These are phyloP conservation scores for Philypnodon macrostomus DNA, from an alignment of 2,797 vertebrate genomes.

Conservation along the genomic window DNA sequence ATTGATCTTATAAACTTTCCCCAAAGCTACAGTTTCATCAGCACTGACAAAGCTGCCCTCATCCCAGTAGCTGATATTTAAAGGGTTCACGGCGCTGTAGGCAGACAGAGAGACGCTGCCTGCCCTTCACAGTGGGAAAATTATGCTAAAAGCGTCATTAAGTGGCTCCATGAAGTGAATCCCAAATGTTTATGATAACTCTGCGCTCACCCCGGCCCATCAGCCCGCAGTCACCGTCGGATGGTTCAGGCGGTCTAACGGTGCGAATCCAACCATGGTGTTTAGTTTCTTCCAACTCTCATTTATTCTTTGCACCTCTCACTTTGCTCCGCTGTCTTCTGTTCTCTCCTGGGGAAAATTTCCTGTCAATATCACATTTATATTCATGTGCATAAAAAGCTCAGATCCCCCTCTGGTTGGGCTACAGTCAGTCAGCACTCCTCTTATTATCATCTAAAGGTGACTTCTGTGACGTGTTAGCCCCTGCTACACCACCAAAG, in stretches of 20 bases:
- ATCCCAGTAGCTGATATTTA: conserved; percentile 41
- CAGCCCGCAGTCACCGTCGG: conserved; percentile 43
- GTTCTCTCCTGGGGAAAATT: conserved; percentile 50
- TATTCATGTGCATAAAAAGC: conserved; percentile 59
- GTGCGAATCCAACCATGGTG: conserved; percentile 33
- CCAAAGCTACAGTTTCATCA: conserved; percentile 1
- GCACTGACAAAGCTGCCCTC: background rate
- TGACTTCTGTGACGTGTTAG: conserved; percentile 63
- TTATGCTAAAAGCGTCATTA: conserved; percentile 69
- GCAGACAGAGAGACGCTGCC: conserved; percentile 46
- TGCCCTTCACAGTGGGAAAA: conserved; percentile 60
- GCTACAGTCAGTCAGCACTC: conserved; percentile 64
- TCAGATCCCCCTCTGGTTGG: conserved; percentile 48
- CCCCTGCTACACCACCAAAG: conserved; percentile 26
- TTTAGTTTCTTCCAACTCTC: conserved; percentile 29
- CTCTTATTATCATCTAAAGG: conserved; percentile 68
- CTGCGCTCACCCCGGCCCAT: conserved; percentile 39
- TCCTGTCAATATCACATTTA: conserved; percentile 71
- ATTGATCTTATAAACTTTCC: conserved; percentile 18
- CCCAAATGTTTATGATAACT: conserved; percentile 65
- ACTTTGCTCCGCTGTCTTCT: conserved; percentile 35
- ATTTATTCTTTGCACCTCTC: conserved; percentile 42
- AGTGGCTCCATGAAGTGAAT: conserved; percentile 62
- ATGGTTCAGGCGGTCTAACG: conserved; percentile 48
- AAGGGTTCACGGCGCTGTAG: conserved; percentile 34